Conservation (phyloP, 2,888 invertebrate genomes). For the Azorinus chamasolen region DNA sequence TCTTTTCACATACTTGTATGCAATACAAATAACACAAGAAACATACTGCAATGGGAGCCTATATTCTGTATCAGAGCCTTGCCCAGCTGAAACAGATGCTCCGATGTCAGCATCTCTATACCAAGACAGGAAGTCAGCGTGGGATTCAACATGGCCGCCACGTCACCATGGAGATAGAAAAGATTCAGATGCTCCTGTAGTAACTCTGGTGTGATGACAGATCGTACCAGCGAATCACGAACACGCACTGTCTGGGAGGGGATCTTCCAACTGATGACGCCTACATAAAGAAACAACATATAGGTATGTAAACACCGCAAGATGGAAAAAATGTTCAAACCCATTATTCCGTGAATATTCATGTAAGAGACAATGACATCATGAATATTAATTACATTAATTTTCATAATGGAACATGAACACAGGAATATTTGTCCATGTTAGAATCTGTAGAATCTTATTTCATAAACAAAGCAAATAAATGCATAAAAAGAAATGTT, state of each 20-base stretch:
- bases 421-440: no score
- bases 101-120: slow-evolving; percentile 80
- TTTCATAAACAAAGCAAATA: no score
- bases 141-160: slow-evolving; percentile 74
- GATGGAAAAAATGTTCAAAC: no score
- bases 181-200: slow-evolving; percentile 80
- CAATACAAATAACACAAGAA: no score
- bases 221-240: slow-evolving; percentile 77
- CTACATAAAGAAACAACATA: slow-evolving; percentile 58
- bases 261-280: slow-evolving; percentile 78
- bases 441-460: no score
- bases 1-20: no score
- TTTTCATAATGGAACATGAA: no score
- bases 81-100: slow-evolving; percentile 83
- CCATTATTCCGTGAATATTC: no score
- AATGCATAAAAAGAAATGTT: no score
- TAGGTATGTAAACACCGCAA: no score
- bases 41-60: slow-evolving; percentile 40
- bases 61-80: slow-evolving; percentile 68
- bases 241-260: slow-evolving; percentile 83
- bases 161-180: slow-evolving; percentile 81
- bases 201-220: slow-evolving; percentile 79
- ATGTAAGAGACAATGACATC: no score
- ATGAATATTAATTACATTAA: no score
- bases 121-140: slow-evolving; percentile 81